A percentile compares a stretch with the other conserved stretches of the same genome.
phyloP scores from a whole-genome alignment of 2,797 vertebrate species.

The Tympanoctomys barrerae region DNA sequence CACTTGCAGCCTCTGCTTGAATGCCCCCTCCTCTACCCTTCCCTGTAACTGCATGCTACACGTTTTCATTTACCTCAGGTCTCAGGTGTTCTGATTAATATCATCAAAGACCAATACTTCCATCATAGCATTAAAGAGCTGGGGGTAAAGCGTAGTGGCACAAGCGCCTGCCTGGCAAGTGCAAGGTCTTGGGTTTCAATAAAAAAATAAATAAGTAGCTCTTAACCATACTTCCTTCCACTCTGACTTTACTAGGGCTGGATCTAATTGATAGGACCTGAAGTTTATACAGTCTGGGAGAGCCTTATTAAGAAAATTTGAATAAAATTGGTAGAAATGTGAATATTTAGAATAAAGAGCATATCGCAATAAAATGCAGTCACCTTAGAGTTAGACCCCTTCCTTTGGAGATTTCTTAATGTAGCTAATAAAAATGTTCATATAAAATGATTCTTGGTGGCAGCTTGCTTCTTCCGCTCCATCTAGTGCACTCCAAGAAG shows the following conservation, averaged over 20 bases:
- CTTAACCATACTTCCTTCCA: too few relatives aligned
- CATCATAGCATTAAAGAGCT: neutral
- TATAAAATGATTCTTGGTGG: neutral
- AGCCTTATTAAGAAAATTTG: conserved; percentile 7
- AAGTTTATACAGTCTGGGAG: conserved; percentile 6
- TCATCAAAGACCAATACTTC: conserved; percentile 2
- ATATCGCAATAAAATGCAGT: neutral
- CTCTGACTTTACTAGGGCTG: neutral
- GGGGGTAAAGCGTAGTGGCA: too few relatives aligned
- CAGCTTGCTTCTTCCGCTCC: neutral
- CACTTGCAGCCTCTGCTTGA: neutral
- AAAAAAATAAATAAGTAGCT: too few relatives aligned
- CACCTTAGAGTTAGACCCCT: conserved; percentile 4
- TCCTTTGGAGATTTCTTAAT: neutral
- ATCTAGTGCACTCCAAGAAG: neutral
- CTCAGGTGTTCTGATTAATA: conserved; percentile 24
- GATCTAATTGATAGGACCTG: conserved; percentile 6
- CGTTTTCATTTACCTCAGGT: neutral
- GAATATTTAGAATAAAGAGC: conserved; percentile 47
- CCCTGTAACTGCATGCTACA: neutral
- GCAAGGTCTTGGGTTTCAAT: too few relatives aligned
- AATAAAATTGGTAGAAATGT: conserved; percentile 28
- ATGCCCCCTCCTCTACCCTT: neutral
- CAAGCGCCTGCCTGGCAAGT: too few relatives aligned
- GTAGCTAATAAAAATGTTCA: neutral